phyloP scores from a whole-genome alignment of 2,888 invertebrate genomes.

The Cryptophagus acutangulus region DNA sequence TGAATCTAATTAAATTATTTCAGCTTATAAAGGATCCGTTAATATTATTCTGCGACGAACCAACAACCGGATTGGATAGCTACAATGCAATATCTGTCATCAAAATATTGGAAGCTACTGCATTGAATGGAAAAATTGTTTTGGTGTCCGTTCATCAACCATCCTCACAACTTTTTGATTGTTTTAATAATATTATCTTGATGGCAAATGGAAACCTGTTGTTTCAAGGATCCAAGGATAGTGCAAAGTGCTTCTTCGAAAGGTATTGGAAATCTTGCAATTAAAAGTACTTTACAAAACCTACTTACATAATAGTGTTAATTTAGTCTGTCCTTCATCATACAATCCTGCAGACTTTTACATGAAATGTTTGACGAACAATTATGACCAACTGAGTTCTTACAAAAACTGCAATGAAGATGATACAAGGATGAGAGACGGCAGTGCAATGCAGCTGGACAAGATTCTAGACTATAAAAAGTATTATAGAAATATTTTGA shows the following conservation, averaged over 20 bases:
- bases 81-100: constrained; percentile 80
- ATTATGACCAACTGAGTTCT: too few species aligned
- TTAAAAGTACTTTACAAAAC: constrained; percentile 1
- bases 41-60: constrained; percentile 89
- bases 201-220: constrained; percentile 74
- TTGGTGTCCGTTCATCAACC: constrained; percentile 90
- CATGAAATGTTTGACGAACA: constrained; percentile 58
- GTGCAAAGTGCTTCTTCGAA: constrained; percentile 53
- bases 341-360: constrained; percentile 86
- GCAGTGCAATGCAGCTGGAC: too few species aligned
- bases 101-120: constrained; percentile 60
- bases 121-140: constrained; percentile 68
- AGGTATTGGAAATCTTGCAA: constrained; percentile 21
- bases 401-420: too few species aligned
- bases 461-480: too few species aligned
- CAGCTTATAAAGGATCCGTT: constrained; percentile 83
- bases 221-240: constrained; percentile 69
- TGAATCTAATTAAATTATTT: constrained; percentile 11
- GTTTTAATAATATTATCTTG: constrained; percentile 75
- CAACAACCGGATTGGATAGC: constrained; percentile 88
- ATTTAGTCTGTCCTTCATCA: constrained; percentile 63
- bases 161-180: constrained; percentile 76
- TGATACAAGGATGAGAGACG: too few species aligned
- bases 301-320: too few species aligned
- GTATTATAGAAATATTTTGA: too few species aligned